Conservation (phyloP, 2,113 vertebrate species). For the Malaclemys terrapin region DNA sequence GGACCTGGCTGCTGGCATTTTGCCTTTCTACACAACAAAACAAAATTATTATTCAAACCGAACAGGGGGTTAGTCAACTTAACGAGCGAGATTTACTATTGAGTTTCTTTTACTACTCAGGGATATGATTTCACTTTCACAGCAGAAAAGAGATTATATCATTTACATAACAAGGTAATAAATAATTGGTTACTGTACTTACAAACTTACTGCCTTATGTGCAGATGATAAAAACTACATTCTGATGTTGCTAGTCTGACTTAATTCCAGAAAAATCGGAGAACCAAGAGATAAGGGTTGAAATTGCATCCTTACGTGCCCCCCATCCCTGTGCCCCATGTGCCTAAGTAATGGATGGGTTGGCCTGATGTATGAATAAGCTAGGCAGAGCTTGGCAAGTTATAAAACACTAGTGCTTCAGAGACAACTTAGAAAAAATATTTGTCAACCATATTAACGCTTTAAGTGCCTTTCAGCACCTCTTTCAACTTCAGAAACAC, state of each 20-base stretch:
- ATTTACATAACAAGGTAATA: slow-evolving; percentile 73
- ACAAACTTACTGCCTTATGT: slow-evolving; percentile 60
- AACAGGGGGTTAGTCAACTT: slow-evolving; percentile 72
- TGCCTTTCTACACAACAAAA: slow-evolving; percentile 68
- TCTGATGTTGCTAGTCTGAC: slow-evolving; percentile 54
- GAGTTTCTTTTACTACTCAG: slow-evolving; percentile 64
- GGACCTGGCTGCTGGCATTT: slow-evolving; percentile 55
- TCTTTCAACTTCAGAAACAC: background rate
- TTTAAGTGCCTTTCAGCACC: slow-evolving; percentile 2
- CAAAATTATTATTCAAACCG: slow-evolving; percentile 75
- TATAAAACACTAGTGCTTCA: slow-evolving; percentile 40
- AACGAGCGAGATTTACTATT: slow-evolving; percentile 72
- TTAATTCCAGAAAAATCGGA: slow-evolving; percentile 33
- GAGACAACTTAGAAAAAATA: slow-evolving; percentile 62
- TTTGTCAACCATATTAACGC: slow-evolving; percentile 63
- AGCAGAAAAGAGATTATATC: slow-evolving; percentile 69
- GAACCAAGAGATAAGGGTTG: slow-evolving; percentile 16
- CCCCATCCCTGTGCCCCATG: background rate
- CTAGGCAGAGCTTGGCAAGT: slow-evolving; percentile 59
- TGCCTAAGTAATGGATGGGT: slow-evolving; percentile 53
- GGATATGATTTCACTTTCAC: slow-evolving; percentile 76
- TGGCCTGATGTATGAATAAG: slow-evolving; percentile 58
- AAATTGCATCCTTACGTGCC: slow-evolving; percentile 59
- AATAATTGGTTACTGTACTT: slow-evolving; percentile 69
- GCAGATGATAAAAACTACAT: slow-evolving; percentile 61